These are phyloP conservation scores for Drosophila bocki DNA, from an alignment of 1,140 invertebrate genomes.

Conservation along the genomic window DNA sequence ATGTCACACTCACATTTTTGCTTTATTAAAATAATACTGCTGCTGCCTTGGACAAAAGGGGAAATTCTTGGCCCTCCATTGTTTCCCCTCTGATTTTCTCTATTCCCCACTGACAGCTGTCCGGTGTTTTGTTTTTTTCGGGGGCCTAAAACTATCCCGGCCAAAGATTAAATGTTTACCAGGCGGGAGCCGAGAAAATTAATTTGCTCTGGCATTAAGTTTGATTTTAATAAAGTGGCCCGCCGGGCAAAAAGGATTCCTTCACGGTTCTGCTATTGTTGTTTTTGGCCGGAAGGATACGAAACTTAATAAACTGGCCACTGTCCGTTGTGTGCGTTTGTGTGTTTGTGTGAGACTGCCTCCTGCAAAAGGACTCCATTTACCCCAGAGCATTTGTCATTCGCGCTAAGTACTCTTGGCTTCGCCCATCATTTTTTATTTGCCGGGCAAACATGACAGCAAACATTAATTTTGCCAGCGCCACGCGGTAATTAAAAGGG, in stretches of 20 bases:
- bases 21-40: slow-evolving; percentile 77
- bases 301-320: slow-evolving; percentile 73
- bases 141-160: slow-evolving; percentile 33
- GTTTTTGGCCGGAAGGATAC: slow-evolving; percentile 31
- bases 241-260: slow-evolving; percentile 35
- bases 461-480: slow-evolving; percentile 73
- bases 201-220: slow-evolving; percentile 72
- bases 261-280: slow-evolving; percentile 1
- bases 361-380: slow-evolving; percentile 11
- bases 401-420: slow-evolving; percentile 65
- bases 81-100: not conserved
- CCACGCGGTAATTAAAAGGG: slow-evolving; percentile 75
- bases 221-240: slow-evolving; percentile 83
- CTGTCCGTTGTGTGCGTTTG: not conserved
- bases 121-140: slow-evolving; percentile 13
- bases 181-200: slow-evolving; percentile 57
- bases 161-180: slow-evolving; percentile 74
- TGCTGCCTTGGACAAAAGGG: slow-evolving; percentile 51
- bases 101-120: slow-evolving; percentile 65
- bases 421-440: slow-evolving; percentile 58
- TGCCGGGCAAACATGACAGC: slow-evolving; percentile 72
- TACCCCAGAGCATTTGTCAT: slow-evolving; percentile 69
- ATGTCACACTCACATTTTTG: slow-evolving; percentile 78
- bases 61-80: slow-evolving; percentile 24
- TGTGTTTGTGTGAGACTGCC: not conserved